Evolutionary conservation across 2,888 invertebrate genomes (phyloP).

Genomic region (Callimorpha dominula): DNA sequence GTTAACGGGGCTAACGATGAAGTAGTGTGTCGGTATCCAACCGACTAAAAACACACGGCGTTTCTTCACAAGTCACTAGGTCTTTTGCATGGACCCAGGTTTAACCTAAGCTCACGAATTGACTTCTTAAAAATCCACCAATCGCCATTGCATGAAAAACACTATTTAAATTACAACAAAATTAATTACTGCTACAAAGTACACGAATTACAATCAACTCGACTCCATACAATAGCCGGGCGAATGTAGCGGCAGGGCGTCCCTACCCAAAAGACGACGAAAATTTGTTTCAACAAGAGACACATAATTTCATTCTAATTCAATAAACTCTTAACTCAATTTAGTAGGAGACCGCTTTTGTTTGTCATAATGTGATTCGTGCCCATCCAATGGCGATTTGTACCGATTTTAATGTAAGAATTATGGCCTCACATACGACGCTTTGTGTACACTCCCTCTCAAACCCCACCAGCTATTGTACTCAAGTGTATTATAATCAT

Average conservation of each 20-base stretch:
- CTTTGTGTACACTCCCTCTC: slow-evolving; percentile 53
- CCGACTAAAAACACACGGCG: too few species aligned
- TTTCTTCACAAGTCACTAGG: too few species aligned
- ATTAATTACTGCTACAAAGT: slow-evolving; percentile 52
- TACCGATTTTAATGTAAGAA: slow-evolving; percentile 80
- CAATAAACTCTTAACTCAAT: slow-evolving; percentile 76
- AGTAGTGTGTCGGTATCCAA: too few species aligned
- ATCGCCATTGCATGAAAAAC: not conserved
- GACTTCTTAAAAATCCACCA: not conserved
- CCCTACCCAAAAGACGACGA: slow-evolving; percentile 15
- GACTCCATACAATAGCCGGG: slow-evolving; percentile 11
- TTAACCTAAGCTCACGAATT: not conserved
- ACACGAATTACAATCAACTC: slow-evolving; percentile 44
- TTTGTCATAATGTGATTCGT: slow-evolving; percentile 74
- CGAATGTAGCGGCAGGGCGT: slow-evolving; percentile 3
- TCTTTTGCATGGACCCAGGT: not conserved
- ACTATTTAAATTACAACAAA: slow-evolving; percentile 41
- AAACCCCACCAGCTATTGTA: slow-evolving; percentile 62
- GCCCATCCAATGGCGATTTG: slow-evolving; percentile 77
- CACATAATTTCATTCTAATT: slow-evolving; percentile 80
- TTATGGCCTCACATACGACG: slow-evolving; percentile 57
- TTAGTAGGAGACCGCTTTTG: slow-evolving; percentile 69
- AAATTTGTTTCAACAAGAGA: slow-evolving; percentile 74
- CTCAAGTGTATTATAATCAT: slow-evolving; percentile 74
- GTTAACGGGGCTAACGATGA: too few species aligned